Evolutionary conservation across 2,797 vertebrate genomes (phyloP).

Genomic region (Cossypha caffra): DNA sequence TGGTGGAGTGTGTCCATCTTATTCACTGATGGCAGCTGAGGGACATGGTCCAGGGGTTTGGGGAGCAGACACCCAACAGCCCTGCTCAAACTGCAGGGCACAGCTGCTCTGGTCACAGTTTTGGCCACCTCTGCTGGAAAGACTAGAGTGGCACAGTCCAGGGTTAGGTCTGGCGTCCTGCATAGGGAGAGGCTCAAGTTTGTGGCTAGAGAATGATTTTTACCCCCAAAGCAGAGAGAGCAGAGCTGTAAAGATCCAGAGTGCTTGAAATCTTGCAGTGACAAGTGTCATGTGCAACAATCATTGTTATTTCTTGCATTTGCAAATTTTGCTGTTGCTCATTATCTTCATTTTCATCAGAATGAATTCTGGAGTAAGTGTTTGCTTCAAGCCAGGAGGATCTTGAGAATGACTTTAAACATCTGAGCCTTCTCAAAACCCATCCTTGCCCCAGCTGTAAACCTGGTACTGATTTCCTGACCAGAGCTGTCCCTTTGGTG

Average conservation of each 20-base stretch:
- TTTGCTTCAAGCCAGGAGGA: not conserved
- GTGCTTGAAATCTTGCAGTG: not conserved
- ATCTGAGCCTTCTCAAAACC: not conserved
- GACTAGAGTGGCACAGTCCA: accelerated
- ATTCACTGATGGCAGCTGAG: not conserved
- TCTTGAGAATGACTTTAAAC: not conserved
- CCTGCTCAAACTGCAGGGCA: not conserved
- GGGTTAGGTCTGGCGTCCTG: not conserved
- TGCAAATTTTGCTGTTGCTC: not conserved
- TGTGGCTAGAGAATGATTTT: not conserved
- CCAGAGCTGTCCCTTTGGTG: not conserved
- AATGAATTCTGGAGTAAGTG: not conserved
- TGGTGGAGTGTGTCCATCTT: not conserved
- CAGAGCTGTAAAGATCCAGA: not conserved
- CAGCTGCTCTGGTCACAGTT: not conserved
- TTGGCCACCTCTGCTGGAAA: not conserved
- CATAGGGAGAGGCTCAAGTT: not conserved
- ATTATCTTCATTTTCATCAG: not conserved
- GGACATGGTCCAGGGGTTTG: not conserved
- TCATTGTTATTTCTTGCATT: not conserved
- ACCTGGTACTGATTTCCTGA: not conserved
- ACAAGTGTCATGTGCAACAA: not conserved
- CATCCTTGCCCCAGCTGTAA: not conserved
- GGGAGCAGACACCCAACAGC: not conserved
- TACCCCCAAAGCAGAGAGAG: not conserved